Evolutionary conservation across 2,797 vertebrate genomes (phyloP), one percentile per base, ranked within the genome.

Genomic region (Brachyalestes nurse): DNA sequence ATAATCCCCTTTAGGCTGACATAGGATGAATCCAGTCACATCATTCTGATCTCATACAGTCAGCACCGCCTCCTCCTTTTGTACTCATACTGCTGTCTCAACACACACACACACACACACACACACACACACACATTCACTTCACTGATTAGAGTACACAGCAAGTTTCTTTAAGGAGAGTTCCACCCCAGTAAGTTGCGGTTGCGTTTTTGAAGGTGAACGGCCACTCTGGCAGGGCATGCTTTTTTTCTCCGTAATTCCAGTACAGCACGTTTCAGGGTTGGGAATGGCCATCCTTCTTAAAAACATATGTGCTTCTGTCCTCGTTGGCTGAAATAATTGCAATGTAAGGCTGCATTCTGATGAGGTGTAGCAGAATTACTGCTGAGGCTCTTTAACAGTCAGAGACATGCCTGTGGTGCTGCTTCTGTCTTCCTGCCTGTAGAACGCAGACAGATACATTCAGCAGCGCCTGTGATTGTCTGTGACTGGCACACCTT

Each of bases 401-500:
- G 72, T 79, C 38, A 34, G 55, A 53, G 70, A 72, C 19, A 25
- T 9, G 53, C 53, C 38, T 62, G 55, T 74, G 64, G 55, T 55
- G 71, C 6, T 78, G 71, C 60, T 78, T 66, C 77, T 85, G 79
- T 84, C 78, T 88, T 70, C 79, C 81, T 65, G 57, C 71, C 72
- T 86, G 77, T 83, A 88, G 84, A 90, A 64, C 71, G 89, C 90
- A 88, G 90, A 87, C 90, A 87, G 85, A 83, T 91, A 87, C 92
- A 85, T 85, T 90, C 84, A 88, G 79, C 84, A 81, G 85, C 86
- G 76, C 81, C 87, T 88, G 89, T 87, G 88, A 91, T 94, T 91
- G 85, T 86, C 84, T 88, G 87, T 65, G 87, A 91, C 90, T 90
- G 90, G 89, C 90, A 92, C 88, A 90, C 90, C 89, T 92, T 90